Evolutionary conservation across 2,113 vertebrate species (phyloP).

Genomic region (Solea senegalensis): DNA sequence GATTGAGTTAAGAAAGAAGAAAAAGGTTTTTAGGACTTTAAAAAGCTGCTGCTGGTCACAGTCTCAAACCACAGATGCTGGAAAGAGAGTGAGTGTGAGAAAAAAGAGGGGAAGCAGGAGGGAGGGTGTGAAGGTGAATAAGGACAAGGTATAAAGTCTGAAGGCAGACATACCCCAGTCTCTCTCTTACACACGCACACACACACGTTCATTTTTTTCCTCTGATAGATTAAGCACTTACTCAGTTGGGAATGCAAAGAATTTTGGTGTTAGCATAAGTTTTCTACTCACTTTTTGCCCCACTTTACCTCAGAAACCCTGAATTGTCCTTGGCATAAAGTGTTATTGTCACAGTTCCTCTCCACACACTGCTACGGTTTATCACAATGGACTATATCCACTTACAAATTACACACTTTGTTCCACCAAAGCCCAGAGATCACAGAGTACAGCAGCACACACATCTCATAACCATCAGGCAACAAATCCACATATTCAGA

Average conservation of each 20-base stretch:
- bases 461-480: conserved; percentile 7
- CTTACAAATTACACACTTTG: neutral
- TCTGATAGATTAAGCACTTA: conserved; percentile 79
- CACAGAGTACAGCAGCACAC: neutral
- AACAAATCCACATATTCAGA: conserved; percentile 22
- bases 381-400: neutral
- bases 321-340: neutral
- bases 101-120: conserved; percentile 15
- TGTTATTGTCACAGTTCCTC: conserved; percentile 4
- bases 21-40: neutral
- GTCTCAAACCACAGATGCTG: neutral
- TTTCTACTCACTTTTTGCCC: neutral
- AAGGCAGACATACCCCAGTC: conserved; percentile 57
- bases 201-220: conserved; percentile 10
- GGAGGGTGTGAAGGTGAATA: conserved; percentile 30
- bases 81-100: conserved; percentile 6
- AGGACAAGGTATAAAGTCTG: conserved; percentile 53
- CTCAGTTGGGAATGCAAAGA: conserved; percentile 86
- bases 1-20: neutral
- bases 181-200: neutral
- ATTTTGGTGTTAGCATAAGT: conserved; percentile 86
- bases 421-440: neutral
- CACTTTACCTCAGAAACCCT: conserved; percentile 11
- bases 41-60: neutral
- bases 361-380: conserved; percentile 3